Base-by-base conservation (phyloP, 1,140 invertebrate species). In the Phocides pigmalion region DNA sequence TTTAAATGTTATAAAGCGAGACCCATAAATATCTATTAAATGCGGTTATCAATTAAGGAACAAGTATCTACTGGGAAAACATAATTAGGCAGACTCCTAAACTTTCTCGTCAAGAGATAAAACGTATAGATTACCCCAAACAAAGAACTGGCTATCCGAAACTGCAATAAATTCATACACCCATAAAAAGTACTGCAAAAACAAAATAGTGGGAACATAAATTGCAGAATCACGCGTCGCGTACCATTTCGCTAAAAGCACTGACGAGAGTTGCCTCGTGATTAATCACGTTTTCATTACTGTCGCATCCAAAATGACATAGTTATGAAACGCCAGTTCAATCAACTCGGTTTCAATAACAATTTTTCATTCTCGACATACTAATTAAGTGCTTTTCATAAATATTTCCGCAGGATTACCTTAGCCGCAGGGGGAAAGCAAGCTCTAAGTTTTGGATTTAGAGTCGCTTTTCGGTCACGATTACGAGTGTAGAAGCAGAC, bases 371-470 rank as follows among this genome's bases (percentile, higher is more conserved):
- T 83, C 85, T 87, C 84, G 87, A 91, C 87, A 89, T 76, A 89
- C 87, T 91, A 91, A 91, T 91, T 91, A 89, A 91, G 87, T 87
- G 83, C 83, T 86, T 86, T 87, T 89, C 84, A 87, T 90, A 89
- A 89, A 89, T 89, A 87, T 78, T 71, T 74, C 69, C 70, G 61
- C 50, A 64, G 71, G 67, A 77, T 68, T 67, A 66, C 61, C 12
- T 14, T 41, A 44, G 2, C n/a, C 44, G 32, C 14, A 19, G 39
- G 53, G 28, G 14, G 9, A 79, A 56, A 76, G 68, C 76, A 15
- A 71, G 68, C 83, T 76, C 64, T 86, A 78, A 64, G 6, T 28
- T 47, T 72, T 73, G 66, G 75, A n/a, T n/a, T 14, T 64, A 67
- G 66, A 73, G 78, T 68, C 65, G 51, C 32, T 41, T 66, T 61